Evolutionary conservation across 2,888 invertebrate species (phyloP).

Genomic region (Hesperia comma): DNA sequence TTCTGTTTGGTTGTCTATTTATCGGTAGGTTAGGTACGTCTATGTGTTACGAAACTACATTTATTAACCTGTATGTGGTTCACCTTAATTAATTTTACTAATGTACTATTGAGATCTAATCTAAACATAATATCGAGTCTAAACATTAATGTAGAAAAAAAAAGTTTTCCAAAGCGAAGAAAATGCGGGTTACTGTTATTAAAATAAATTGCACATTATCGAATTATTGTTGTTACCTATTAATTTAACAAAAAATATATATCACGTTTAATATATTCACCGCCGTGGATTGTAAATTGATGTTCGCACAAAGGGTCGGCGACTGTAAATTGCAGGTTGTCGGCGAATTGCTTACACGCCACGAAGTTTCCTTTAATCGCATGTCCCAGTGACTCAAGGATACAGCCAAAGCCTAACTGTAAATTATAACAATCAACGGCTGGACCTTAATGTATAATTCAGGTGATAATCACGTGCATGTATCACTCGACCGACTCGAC

Average conservation of each 20-base stretch:
- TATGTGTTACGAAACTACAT: too few relatives aligned
- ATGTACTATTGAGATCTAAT: too few relatives aligned
- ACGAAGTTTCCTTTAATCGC: slow-evolving; percentile 62
- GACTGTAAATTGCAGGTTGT: slow-evolving; percentile 64
- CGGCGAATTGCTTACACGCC: slow-evolving; percentile 61
- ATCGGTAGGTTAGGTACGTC: too few relatives aligned
- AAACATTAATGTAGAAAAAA: too few relatives aligned
- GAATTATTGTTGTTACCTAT: slow-evolving; percentile 7
- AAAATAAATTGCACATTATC: slow-evolving; percentile 10
- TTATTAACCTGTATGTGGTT: too few relatives aligned
- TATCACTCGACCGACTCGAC: slow-evolving; percentile 47
- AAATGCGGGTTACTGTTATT: neutral
- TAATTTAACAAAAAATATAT: slow-evolving; percentile 7
- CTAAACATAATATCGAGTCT: too few relatives aligned
- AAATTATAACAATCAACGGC: slow-evolving; percentile 57
- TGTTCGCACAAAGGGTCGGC: slow-evolving; percentile 63
- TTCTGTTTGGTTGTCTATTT: too few relatives aligned
- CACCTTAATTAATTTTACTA: too few relatives aligned
- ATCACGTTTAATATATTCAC: slow-evolving; percentile 12
- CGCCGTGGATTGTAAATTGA: slow-evolving; percentile 52
- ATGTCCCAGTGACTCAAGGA: slow-evolving; percentile 56
- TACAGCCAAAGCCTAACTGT: slow-evolving; percentile 57
- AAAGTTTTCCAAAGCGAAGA: too few relatives aligned
- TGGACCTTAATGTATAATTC: slow-evolving; percentile 45
- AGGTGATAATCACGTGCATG: slow-evolving; percentile 47